Evolutionary conservation across 2,888 invertebrate species (phyloP), one percentile per base, ranked within the genome.

Genomic region (Acronicta leporina): DNA sequence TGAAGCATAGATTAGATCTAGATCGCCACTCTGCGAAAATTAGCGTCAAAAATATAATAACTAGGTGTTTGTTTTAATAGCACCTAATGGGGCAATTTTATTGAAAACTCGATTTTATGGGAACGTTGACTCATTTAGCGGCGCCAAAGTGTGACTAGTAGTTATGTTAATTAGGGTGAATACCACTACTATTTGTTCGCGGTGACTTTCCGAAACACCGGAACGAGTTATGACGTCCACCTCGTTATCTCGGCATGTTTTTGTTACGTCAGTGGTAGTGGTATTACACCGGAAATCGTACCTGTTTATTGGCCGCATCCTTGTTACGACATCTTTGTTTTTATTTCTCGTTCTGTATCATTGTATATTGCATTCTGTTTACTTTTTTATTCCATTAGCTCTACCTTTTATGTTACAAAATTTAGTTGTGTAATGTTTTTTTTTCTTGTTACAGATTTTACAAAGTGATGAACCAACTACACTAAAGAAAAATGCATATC

Each of bases 381-480:
- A 16, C 53, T 50, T 66, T 58, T 69, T 48, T 41, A 2, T 16
- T 40, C 33, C 44, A 41, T 55, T 8, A 40, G 44, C 27, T 20
- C 25, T 56, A 49, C 33, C 47, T 51, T 59, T 49, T 57, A n/a
- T 52, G 33, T 33, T 47, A 42, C 35, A 41, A n/a, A 50, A 51
- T 62, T 46, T 52, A 20, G 7, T 43, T 48, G 11, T 48, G 11
- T 67, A 69, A 67, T 54, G 9, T 20, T 49, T 64, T 2, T 47
- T 49, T 73, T 73, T 69, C 74, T 89, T 91, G 86, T 94, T 94
- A 43, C 93, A 94, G 94, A 83, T 88, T 72, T 79, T 75, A 58
- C 61, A 75, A 87, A 89, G 91, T 88, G 77, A 94, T 92, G 93
- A 86, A 67, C 74, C 72, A 77, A 75, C 69, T 52, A 64, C 25